These are phyloP conservation scores for Taenioides sp. DNA, from an alignment of 2,797 vertebrate species.

Conservation along the genomic window DNA sequence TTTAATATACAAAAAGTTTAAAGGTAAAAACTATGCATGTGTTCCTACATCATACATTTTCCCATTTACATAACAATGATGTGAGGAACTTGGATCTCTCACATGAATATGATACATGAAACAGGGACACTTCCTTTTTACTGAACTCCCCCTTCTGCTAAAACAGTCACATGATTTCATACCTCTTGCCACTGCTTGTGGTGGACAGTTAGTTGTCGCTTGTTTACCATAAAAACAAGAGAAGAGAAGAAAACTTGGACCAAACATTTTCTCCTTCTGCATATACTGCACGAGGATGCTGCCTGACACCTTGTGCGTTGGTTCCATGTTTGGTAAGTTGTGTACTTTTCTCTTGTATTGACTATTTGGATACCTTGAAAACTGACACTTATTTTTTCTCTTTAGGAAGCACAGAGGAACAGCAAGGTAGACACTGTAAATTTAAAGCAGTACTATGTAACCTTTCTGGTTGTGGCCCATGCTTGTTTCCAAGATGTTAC, in stretches of 20 bases:
- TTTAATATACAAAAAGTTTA: background rate
- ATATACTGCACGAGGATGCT: constrained; percentile 46
- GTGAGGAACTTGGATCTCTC: background rate
- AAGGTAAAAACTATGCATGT: background rate
- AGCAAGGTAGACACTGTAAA: constrained; percentile 61
- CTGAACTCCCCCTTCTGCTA: constrained; percentile 26
- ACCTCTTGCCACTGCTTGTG: background rate
- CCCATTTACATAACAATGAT: background rate
- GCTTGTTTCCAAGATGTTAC: too few relatives aligned
- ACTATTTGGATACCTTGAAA: background rate
- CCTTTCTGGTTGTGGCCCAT: too few relatives aligned
- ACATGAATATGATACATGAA: constrained; percentile 14
- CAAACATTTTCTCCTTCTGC: background rate
- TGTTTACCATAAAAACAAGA: background rate
- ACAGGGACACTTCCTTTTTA: constrained; percentile 50
- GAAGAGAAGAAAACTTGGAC: constrained; percentile 18
- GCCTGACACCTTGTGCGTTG: constrained; percentile 58
- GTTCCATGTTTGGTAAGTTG: constrained; percentile 72
- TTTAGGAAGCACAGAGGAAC: constrained; percentile 61
- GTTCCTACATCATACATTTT: background rate
- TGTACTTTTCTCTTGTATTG: background rate
- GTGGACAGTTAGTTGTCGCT: constrained; percentile 25
- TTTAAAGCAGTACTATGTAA: background rate
- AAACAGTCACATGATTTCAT: constrained; percentile 15
- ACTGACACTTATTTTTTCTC: constrained; percentile 25